Evolutionary conservation across 2,113 vertebrate species (phyloP).

Genomic region (Mus spicilegus): DNA sequence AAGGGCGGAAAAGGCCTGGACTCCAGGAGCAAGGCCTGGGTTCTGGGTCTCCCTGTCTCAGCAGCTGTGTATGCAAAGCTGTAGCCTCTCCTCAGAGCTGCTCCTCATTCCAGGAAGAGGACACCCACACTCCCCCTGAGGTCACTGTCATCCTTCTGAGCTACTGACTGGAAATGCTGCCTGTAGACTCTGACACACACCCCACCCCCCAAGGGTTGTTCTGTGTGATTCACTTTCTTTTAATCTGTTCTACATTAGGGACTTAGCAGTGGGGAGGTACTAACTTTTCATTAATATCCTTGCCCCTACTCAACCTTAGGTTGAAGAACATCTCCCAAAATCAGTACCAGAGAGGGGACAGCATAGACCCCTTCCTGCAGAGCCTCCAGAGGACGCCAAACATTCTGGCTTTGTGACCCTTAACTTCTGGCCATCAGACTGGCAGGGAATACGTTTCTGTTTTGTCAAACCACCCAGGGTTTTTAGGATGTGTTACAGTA

Average conservation of each 20-base stretch:
- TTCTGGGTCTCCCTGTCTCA: background rate
- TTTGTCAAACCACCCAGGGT: background rate
- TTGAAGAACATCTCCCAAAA: background rate
- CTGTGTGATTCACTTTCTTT: background rate
- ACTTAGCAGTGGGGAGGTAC: rapidly evolving
- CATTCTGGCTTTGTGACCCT: background rate
- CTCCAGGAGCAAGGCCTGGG: background rate
- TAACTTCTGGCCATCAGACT: background rate
- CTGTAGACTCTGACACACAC: background rate
- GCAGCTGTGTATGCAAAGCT: background rate
- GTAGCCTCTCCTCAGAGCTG: background rate
- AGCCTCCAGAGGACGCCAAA: background rate
- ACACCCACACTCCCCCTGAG: background rate
- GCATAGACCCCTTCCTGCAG: background rate
- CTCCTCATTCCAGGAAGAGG: background rate
- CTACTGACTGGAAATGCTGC: background rate
- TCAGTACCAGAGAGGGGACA: background rate
- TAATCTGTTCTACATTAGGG: background rate
- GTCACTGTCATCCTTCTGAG: background rate
- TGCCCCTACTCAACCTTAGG: background rate
- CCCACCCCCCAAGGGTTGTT: background rate
- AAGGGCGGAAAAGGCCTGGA: background rate
- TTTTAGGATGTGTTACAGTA: background rate
- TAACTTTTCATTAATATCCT: background rate
- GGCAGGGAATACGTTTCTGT: background rate